Conservation (phyloP, 2,888 invertebrate species). For the Hydraecia micacea region DNA sequence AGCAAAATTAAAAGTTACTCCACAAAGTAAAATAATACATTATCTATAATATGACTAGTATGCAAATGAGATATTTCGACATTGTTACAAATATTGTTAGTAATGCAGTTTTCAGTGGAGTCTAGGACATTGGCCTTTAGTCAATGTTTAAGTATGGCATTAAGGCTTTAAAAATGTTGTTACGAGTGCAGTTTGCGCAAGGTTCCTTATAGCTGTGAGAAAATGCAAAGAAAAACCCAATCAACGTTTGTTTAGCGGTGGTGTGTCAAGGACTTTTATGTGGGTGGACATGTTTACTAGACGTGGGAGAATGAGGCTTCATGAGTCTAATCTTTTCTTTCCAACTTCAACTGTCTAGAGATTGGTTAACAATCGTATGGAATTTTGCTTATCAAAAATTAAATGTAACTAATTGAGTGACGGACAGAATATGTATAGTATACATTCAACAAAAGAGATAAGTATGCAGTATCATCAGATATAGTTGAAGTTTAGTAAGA, state of each 20-base stretch:
- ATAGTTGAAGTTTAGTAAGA: too few relatives aligned
- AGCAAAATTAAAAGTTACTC: too few relatives aligned
- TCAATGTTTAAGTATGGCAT: too few relatives aligned
- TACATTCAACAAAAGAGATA: not conserved
- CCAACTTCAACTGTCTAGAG: not conserved
- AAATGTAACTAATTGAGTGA: not conserved
- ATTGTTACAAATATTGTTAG: too few relatives aligned
- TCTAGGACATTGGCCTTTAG: too few relatives aligned
- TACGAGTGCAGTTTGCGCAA: constrained; percentile 45
- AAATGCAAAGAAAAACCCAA: too few relatives aligned
- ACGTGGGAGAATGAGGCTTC: constrained; percentile 8
- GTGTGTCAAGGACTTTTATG: constrained; percentile 55
- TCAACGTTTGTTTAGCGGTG: constrained; percentile 26
- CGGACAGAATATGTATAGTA: not conserved
- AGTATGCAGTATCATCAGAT: too few relatives aligned
- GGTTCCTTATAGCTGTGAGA: constrained; percentile 27
- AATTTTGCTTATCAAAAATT: not conserved
- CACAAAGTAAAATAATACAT: too few relatives aligned
- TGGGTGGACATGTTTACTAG: constrained; percentile 31
- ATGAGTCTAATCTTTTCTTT: not conserved
- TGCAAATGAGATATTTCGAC: too few relatives aligned
- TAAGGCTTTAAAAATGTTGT: constrained; percentile 35
- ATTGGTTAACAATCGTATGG: not conserved
- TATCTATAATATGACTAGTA: too few relatives aligned
- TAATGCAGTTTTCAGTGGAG: too few relatives aligned